Percentiles rank a stretch among this genome's conserved stretches.
These are phyloP conservation scores for Mellivora capensis DNA, from an alignment of 2,113 vertebrate genomes.

Conservation along the genomic window DNA sequence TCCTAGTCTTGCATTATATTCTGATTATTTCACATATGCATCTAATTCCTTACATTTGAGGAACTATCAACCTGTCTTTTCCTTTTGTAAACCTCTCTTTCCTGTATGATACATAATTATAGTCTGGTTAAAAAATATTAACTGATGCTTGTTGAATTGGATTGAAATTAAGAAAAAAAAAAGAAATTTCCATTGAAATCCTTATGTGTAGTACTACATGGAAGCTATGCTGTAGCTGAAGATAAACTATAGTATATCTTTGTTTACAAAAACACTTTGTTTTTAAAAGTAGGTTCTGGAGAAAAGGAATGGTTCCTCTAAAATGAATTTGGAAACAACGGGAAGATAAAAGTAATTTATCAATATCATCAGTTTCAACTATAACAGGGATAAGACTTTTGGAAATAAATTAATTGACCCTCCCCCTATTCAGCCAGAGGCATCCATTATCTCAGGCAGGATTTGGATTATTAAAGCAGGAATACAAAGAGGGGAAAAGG, in stretches of 20 bases:
- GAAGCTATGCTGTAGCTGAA: background rate
- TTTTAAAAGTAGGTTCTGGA: constrained; percentile 43
- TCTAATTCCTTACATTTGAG: background rate
- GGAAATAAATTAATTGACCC: constrained; percentile 63
- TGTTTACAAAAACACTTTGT: constrained; percentile 38
- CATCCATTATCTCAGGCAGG: constrained; percentile 39
- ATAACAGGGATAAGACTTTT: constrained; percentile 28
- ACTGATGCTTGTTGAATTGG: background rate
- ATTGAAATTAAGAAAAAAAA: background rate
- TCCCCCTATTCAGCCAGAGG: constrained; percentile 21
- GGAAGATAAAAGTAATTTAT: constrained; percentile 44
- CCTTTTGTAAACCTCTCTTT: background rate
- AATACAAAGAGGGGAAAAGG: constrained; percentile 25
- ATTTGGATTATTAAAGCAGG: constrained; percentile 52
- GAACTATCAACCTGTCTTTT: background rate
- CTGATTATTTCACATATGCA: background rate
- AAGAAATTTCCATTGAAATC: background rate
- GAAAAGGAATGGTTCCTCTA: constrained; percentile 25
- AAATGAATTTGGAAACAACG: constrained; percentile 30
- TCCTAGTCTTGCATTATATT: background rate
- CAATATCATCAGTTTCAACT: constrained; percentile 50
- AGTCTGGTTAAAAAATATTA: background rate
- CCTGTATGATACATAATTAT: background rate
- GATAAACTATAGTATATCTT: constrained; percentile 34
- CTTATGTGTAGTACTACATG: background rate